Evolutionary conservation across 2,113 vertebrate species (phyloP), one percentile per base, ranked within the genome.

Genomic region (Boulengeromyrus knoepffleri): DNA sequence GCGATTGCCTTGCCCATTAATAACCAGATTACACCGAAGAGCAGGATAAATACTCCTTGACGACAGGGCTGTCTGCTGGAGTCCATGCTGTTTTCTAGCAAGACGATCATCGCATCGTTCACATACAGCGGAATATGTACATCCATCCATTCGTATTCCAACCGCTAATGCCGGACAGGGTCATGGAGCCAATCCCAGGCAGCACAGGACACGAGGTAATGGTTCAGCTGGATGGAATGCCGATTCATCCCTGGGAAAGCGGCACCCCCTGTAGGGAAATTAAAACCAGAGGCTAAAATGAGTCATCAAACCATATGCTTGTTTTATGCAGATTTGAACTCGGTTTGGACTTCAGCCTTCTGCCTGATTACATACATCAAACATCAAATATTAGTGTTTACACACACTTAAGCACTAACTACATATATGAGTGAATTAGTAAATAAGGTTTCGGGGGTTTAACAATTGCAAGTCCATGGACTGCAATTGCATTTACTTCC

Each of bases 1-100:
- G n/a, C 47, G 27, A 53, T 87, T 13, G 85, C 49, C 50, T 39
- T 53, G n/a, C 50, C 85, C 85, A 87, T 87, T 87, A 87, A 87
- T 52, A 87, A 36, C 31, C 27, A 87, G 49, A 87, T 87, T 87
- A 87, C 15, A 36, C 47, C 3, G 31, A 87, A 87, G 31, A 56
- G 27, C 85, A 7, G 85, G 85, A 39, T 39, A 53, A 36, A 87
- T 19, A 19, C 27, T 36, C 10, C 85, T 12, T 27, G 84, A 56
- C 19, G 15, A 56, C 27, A 56, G 27, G 27, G n/a, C 49, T 12
- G 3, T 17, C 19, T 21, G 45, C 83, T 3, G 24, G 39, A 85
- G 24, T 87, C 6, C 27, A 31, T 3, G 12, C 50, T 17, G 49
- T 31, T 15, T 17, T 53, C 15, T 17, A 53, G 49, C 27, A 6